phyloP scores from a whole-genome alignment of 2,797 vertebrate genomes.

The Megaceryle alcyon region DNA sequence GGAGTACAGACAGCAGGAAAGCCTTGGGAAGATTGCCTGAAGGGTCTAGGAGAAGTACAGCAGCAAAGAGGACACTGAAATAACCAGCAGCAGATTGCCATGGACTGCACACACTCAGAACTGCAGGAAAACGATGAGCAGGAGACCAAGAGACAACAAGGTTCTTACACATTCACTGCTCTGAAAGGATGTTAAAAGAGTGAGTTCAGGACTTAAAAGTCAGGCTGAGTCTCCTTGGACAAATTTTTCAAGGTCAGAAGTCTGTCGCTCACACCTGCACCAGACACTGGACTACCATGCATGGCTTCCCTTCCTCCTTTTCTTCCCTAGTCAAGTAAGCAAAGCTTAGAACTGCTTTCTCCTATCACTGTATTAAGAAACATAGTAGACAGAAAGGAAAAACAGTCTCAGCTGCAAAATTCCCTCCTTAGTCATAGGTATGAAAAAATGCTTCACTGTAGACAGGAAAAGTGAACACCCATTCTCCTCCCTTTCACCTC shows the following conservation, averaged over 20 bases:
- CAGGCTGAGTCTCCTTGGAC: background rate
- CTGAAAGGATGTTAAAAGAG: background rate
- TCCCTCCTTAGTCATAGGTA: constrained; percentile 58
- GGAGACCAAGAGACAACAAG: background rate
- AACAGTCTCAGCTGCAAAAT: background rate
- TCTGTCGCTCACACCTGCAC: background rate
- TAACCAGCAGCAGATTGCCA: background rate
- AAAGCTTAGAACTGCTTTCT: background rate
- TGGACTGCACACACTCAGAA: background rate
- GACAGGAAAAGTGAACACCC: constrained; percentile 60
- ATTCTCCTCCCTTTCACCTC: constrained; percentile 32
- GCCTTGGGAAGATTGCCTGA: background rate
- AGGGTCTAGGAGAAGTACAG: background rate
- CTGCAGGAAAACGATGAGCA: background rate
- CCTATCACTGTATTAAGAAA: background rate
- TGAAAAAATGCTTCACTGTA: constrained; percentile 33
- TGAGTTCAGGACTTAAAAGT: background rate
- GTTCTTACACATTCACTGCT: background rate
- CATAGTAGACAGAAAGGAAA: background rate
- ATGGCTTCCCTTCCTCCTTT: background rate
- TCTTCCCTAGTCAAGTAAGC: background rate
- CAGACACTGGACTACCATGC: background rate
- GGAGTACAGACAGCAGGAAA: background rate
- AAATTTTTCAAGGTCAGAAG: background rate
- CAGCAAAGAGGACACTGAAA: background rate